Evolutionary conservation across 2,797 vertebrate species (phyloP).

Genomic region (Malurus leucopterus): DNA sequence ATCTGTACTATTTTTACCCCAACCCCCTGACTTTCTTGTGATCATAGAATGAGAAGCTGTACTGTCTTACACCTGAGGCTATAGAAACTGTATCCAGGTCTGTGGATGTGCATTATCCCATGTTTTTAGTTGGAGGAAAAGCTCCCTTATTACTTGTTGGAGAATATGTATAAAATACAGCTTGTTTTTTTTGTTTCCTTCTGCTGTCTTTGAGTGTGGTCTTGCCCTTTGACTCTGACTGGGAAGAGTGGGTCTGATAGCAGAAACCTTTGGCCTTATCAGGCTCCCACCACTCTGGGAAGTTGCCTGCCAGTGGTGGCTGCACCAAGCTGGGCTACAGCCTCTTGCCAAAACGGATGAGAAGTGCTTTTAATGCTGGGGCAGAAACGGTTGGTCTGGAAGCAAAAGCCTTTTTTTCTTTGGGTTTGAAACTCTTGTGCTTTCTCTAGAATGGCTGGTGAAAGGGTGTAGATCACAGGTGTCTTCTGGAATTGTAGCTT

Average conservation of each 20-base stretch:
- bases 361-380: not conserved
- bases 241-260: not conserved
- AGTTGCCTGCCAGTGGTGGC: not conserved
- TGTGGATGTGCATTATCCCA: not conserved
- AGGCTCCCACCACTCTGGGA: not conserved
- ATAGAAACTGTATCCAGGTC: not conserved
- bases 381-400: not conserved
- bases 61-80: not conserved
- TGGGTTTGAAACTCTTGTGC: not conserved
- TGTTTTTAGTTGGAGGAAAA: not conserved
- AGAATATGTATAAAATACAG: slow-evolving; percentile 43
- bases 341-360: not conserved
- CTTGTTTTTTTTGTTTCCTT: not conserved
- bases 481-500: not conserved
- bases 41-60: not conserved
- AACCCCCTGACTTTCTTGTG: not conserved
- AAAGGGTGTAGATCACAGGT: not conserved
- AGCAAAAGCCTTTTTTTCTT: not conserved
- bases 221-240: not conserved
- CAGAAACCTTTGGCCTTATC: not conserved
- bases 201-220: not conserved
- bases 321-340: not conserved
- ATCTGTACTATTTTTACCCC: not conserved
- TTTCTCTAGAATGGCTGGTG: not conserved
- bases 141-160: not conserved